Percentiles rank a stretch among this genome's conserved stretches.
Conservation (phyloP, 92 coral and sea anemone genomes). For the Zoanthus sociatus region DNA sequence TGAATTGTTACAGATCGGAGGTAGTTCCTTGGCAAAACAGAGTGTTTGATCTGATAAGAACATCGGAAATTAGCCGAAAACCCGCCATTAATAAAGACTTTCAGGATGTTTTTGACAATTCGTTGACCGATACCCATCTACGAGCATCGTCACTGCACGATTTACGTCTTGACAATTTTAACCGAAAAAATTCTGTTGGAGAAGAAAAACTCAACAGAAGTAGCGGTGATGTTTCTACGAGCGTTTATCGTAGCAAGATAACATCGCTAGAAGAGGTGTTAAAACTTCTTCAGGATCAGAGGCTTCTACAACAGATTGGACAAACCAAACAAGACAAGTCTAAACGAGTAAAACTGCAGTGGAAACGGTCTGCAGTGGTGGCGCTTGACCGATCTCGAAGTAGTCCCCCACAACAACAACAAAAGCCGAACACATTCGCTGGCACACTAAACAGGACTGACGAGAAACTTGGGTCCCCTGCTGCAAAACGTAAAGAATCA, state of each 20-base stretch:
- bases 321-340: slow-evolving; percentile 68
- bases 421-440: not conserved
- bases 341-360: slow-evolving; percentile 77
- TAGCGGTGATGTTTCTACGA: slow-evolving; percentile 40
- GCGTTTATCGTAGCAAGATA: slow-evolving; percentile 49
- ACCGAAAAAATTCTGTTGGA: slow-evolving; percentile 30
- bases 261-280: slow-evolving; percentile 91
- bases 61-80: slow-evolving; percentile 13
- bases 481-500: slow-evolving; percentile 17
- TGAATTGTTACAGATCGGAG: not conserved
- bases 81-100: slow-evolving; percentile 30
- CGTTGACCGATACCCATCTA: not conserved
- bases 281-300: slow-evolving; percentile 89
- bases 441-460: not conserved
- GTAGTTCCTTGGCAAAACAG: not conserved
- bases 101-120: not conserved
- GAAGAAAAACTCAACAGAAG: slow-evolving; percentile 36
- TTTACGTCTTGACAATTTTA: slow-evolving; percentile 12
- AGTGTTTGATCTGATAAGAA: slow-evolving; percentile 19
- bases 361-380: slow-evolving; percentile 92
- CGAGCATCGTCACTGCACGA: slow-evolving; percentile 29
- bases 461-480: slow-evolving; percentile 1
- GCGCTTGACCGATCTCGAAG: slow-evolving; percentile 72
- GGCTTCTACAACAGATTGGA: slow-evolving; percentile 81
- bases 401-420: slow-evolving; percentile 60